A percentile compares a stretch with the other conserved stretches of the same genome.
Evolutionary conservation across 64 coral and sea anemone genomes (phyloP).

Genomic region (Montipora efflorescens): DNA sequence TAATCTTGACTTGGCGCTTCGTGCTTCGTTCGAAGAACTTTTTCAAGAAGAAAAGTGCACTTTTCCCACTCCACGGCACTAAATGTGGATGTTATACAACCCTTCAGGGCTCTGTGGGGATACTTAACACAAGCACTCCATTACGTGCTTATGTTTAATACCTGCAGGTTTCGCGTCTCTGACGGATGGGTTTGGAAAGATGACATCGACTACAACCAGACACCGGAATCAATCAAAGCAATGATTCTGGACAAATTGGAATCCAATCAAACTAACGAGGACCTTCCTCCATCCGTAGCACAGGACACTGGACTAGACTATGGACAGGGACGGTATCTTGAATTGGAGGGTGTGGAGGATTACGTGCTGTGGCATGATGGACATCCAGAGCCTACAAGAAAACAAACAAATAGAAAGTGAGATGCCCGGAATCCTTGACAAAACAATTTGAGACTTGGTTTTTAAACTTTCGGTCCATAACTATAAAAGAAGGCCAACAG

Average conservation of each 20-base stretch:
- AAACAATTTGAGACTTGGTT: no score
- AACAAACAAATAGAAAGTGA: slow-evolving; percentile 59
- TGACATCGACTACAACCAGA: slow-evolving; percentile 19
- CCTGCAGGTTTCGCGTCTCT: slow-evolving; percentile 13
- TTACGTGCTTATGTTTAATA: not conserved
- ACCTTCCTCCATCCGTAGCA: slow-evolving; percentile 15
- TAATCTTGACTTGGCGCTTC: no score
- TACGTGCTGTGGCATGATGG: slow-evolving; percentile 80
- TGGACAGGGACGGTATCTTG: slow-evolving; percentile 73
- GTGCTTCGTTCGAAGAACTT: no score
- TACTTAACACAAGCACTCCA: no score
- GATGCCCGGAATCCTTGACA: not conserved
- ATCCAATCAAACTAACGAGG: slow-evolving; percentile 2
- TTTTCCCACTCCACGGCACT: no score
- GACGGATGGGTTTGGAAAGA: slow-evolving; percentile 47
- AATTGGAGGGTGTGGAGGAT: slow-evolving; percentile 77
- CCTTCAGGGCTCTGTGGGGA: no score
- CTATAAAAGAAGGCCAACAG: no score
- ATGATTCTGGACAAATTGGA: not conserved
- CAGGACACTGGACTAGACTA: slow-evolving; percentile 72
- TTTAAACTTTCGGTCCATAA: no score
- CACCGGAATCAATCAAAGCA: not conserved
- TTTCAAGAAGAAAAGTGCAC: no score
- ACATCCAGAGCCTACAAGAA: slow-evolving; percentile 54
- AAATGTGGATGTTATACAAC: no score